These are phyloP conservation scores for Coranthus polyacanthus DNA, from an alignment of 2,797 vertebrate species.

Conservation along the genomic window DNA sequence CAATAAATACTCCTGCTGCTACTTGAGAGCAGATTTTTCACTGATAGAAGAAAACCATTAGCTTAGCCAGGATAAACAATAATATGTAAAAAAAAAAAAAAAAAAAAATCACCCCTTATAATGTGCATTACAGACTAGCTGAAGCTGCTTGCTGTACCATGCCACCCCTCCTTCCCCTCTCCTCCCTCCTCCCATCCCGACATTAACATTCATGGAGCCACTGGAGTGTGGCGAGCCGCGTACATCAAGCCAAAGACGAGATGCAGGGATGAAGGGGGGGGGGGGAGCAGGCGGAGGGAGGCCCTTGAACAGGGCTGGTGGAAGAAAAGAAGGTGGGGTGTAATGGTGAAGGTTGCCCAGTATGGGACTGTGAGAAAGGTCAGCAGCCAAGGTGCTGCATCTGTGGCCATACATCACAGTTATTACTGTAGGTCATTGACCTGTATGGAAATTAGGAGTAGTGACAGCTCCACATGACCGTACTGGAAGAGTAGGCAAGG, in stretches of 20 bases:
- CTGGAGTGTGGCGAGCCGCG: conserved; percentile 79
- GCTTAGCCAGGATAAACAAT: conserved; percentile 19
- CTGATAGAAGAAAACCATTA: conserved; percentile 22
- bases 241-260: conserved; percentile 70
- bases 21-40: conserved; percentile 17
- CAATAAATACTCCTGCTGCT: conserved; percentile 24
- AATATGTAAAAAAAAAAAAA: conserved; percentile 37
- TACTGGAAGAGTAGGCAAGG: conserved; percentile 43
- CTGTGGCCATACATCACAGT: conserved; percentile 81
- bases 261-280: conserved; percentile 52
- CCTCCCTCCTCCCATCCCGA: conserved; percentile 25
- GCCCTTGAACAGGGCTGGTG: conserved; percentile 25
- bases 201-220: conserved; percentile 88
- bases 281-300: conserved; percentile 19
- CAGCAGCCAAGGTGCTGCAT: conserved; percentile 71
- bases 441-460: conserved; percentile 70
- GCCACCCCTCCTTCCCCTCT: conserved; percentile 3
- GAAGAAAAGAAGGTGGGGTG: conserved; percentile 29
- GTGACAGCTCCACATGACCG: conserved; percentile 29
- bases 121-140: conserved; percentile 67
- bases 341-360: conserved; percentile 73
- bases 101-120: conserved; percentile 23
- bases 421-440: conserved; percentile 80
- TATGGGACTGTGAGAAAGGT: conserved; percentile 81
- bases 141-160: conserved; percentile 48